Percentiles rank a stretch among this genome's conserved stretches.
Evolutionary conservation across 1,140 invertebrate species (phyloP).

Genomic region (Cydia splendana): DNA sequence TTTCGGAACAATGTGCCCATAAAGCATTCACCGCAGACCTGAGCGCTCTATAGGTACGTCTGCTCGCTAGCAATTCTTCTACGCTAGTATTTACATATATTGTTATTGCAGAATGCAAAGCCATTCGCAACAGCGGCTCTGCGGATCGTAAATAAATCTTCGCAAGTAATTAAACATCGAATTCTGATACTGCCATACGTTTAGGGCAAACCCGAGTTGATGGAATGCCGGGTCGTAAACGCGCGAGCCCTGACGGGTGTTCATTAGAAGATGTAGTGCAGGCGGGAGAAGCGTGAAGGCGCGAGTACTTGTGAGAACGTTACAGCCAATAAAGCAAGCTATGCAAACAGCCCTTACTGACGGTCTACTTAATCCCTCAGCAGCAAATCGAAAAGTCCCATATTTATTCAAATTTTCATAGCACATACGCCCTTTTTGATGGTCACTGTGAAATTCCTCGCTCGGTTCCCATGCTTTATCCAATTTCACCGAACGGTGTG

Average conservation of each 20-base stretch:
- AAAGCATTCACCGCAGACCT: constrained; percentile 71
- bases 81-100: not conserved
- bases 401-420: not conserved
- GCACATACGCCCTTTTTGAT: constrained; percentile 1
- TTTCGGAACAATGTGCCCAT: constrained; percentile 70
- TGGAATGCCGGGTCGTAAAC: constrained; percentile 63
- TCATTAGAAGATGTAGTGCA: constrained; percentile 59
- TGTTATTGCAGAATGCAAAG: not conserved
- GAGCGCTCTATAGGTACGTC: not conserved
- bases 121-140: not conserved
- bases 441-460: constrained; percentile 57
- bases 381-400: not conserved
- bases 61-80: not conserved
- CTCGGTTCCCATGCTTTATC: constrained; percentile 74
- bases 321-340: constrained; percentile 75
- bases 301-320: constrained; percentile 48
- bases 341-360: constrained; percentile 68
- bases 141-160: constrained; percentile 13
- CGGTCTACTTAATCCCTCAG: constrained; percentile 41
- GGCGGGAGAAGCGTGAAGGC: constrained; percentile 34
- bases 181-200: not conserved
- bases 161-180: not conserved
- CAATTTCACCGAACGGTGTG: constrained; percentile 70
- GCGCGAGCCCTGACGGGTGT: constrained; percentile 48
- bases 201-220: constrained; percentile 44